Conservation (phyloP, 2,888 invertebrate species). For the Rhingia campestris region DNA sequence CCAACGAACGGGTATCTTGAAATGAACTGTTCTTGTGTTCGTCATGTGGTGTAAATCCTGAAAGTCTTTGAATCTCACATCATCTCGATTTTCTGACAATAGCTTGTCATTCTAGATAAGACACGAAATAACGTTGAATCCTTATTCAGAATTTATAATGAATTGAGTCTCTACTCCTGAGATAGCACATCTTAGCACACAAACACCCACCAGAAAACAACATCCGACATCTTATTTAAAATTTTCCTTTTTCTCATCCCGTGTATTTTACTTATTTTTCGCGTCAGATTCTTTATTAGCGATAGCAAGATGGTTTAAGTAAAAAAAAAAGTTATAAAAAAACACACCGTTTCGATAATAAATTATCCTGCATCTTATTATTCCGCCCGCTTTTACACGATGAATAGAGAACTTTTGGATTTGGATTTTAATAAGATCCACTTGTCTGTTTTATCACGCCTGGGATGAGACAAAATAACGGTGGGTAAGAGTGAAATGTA, state of each 20-base stretch:
- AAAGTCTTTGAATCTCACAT: conserved; percentile 36
- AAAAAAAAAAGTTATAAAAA: conserved; percentile 19
- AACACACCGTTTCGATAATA: conserved; percentile 64
- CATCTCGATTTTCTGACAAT: conserved; percentile 70
- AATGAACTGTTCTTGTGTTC: conserved; percentile 33
- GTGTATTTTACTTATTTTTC: conserved; percentile 19
- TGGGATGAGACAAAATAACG: neutral
- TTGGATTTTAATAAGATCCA: conserved; percentile 57
- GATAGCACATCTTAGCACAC: conserved; percentile 54
- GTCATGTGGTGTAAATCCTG: conserved; percentile 50
- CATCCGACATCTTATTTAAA: conserved; percentile 54
- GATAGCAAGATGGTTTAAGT: neutral
- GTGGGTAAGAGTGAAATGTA: conserved; percentile 3
- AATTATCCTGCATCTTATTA: conserved; percentile 65
- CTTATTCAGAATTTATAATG: conserved; percentile 73
- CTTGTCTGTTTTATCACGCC: conserved; percentile 54
- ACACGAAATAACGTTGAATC: conserved; percentile 72
- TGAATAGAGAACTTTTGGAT: conserved; percentile 55
- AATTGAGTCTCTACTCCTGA: conserved; percentile 64
- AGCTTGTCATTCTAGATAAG: conserved; percentile 73
- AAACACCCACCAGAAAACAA: conserved; percentile 30
- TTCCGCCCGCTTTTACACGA: conserved; percentile 35
- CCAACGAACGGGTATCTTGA: conserved; percentile 11
- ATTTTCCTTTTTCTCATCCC: conserved; percentile 10
- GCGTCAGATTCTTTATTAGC: conserved; percentile 44